These are phyloP conservation scores for Microcaecilia unicolor DNA, from an alignment of 2,797 vertebrate species.

Conservation along the genomic window DNA sequence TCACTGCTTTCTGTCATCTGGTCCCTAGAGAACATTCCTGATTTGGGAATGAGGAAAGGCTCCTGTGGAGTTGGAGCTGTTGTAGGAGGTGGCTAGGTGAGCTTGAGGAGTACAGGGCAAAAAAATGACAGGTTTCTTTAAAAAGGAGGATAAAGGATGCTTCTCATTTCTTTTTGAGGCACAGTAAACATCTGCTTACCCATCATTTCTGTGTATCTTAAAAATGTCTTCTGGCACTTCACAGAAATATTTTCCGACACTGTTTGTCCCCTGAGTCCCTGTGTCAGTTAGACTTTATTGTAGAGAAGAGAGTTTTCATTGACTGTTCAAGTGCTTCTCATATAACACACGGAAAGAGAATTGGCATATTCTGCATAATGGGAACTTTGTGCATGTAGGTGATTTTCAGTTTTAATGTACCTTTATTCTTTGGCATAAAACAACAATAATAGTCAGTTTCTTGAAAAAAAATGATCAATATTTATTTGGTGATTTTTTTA, in stretches of 20 bases:
- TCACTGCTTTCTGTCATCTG: slow-evolving; percentile 36
- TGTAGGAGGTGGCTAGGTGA: slow-evolving; percentile 22
- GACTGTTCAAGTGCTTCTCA: background rate
- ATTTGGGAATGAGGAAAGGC: background rate
- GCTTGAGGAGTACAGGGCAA: slow-evolving; percentile 26
- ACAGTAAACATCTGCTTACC: slow-evolving; percentile 14
- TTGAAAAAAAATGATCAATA: no score
- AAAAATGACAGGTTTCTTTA: slow-evolving; percentile 19
- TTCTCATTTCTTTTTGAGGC: slow-evolving; percentile 1
- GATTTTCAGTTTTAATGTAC: no score
- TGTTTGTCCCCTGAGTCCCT: background rate
- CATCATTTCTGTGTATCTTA: background rate
- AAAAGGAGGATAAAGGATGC: slow-evolving; percentile 22
- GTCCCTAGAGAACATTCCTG: slow-evolving; percentile 29
- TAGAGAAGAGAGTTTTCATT: background rate
- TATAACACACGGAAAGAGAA: no score
- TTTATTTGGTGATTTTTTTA: no score
- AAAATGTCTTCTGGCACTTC: slow-evolving; percentile 7
- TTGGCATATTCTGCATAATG: no score
- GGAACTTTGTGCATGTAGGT: no score
- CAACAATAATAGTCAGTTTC: no score
- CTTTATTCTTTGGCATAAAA: no score
- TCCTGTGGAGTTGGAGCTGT: slow-evolving; percentile 10
- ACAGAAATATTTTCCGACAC: background rate
- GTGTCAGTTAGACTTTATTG: background rate